Evolutionary conservation across 2,113 vertebrate genomes (phyloP), one percentile per base, ranked within the genome.

Genomic region (Coregonus clupeaformis): DNA sequence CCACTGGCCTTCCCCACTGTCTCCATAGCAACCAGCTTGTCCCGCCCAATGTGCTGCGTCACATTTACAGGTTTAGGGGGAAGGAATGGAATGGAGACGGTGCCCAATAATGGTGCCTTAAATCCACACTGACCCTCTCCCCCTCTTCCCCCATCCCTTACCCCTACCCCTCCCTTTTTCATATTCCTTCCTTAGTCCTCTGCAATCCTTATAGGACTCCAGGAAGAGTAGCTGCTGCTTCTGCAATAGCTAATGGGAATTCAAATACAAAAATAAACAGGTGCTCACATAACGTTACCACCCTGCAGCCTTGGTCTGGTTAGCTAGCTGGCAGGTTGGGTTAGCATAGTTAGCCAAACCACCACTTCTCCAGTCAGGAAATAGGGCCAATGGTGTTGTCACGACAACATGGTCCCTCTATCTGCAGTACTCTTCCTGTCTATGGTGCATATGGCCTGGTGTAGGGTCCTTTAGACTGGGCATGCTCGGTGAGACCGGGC

Each of bases 81-180:
- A 64, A 64, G 67, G 36, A 42, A 42, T 2, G 36, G 36, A 79
- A 36, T 24, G 55, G 78, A 77, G 80, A 78, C 32, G 42, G 76
- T 76, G 30, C 80, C 79, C 82, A 79, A 84, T 66, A 59, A 57
- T 71, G 85, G 84, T 89, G 90, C 89, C 90, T 91, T 90, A 84
- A 72, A 81, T 49, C 42, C 68, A 49, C 63, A 6, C 27, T 64
- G 72, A 67, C 63, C 25, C 47, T 36, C 62, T 60, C 5, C n/a
- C 27, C 20, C 72, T 27, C 42, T 9, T 16, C 13, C 12, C 30
- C 32, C 32, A 20, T 71, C 18, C 71, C 20, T 29, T 57, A 12
- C 9, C 29, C 20, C 57, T 20, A 6, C 29, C 29, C 57, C 30
- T 57, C 24, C 47, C 45, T 57, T 25, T 57, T 2, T 68, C 30